Evolutionary conservation across 2,888 invertebrate species (phyloP).

Genomic region (Protophormia terraenovae): DNA sequence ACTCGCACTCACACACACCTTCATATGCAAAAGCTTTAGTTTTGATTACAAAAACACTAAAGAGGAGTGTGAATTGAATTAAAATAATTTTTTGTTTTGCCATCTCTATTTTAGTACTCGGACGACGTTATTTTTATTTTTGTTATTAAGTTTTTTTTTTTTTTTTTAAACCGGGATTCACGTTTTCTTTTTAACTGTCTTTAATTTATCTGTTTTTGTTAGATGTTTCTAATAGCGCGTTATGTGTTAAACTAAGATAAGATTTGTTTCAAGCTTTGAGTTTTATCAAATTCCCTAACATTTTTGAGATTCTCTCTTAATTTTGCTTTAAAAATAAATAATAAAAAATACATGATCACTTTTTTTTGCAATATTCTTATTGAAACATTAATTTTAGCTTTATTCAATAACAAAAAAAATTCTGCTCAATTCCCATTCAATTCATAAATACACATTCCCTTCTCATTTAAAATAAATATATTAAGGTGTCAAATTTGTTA

Average conservation of each 20-base stretch:
- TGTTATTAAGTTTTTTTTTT: conserved; percentile 12
- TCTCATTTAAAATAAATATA: neutral
- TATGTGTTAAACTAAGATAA: conserved; percentile 29
- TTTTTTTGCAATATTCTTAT: neutral
- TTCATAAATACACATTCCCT: neutral
- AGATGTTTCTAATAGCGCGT: conserved; percentile 30
- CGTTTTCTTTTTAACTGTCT: neutral
- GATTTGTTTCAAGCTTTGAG: neutral
- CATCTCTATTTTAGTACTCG: conserved; percentile 4
- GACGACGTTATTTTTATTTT: too few species aligned
- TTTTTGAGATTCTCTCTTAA: neutral
- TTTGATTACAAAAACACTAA: conserved; percentile 20
- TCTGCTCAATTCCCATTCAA: neutral
- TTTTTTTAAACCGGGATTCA: neutral
- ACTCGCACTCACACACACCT: conserved; percentile 39
- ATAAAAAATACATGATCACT: too few species aligned
- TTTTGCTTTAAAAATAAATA: neutral
- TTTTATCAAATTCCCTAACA: conserved; percentile 36
- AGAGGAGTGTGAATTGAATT: conserved; percentile 28
- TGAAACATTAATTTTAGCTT: neutral
- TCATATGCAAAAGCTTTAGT: conserved; percentile 39
- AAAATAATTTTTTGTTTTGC: conserved; percentile 32
- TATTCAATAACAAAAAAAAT: neutral
- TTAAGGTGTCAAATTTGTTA: neutral
- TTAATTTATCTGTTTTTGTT: neutral